Percentiles rank a stretch among this genome's conserved stretches.
Evolutionary conservation across 2,113 vertebrate species (phyloP).

Genomic region (Engystomops pustulosus): DNA sequence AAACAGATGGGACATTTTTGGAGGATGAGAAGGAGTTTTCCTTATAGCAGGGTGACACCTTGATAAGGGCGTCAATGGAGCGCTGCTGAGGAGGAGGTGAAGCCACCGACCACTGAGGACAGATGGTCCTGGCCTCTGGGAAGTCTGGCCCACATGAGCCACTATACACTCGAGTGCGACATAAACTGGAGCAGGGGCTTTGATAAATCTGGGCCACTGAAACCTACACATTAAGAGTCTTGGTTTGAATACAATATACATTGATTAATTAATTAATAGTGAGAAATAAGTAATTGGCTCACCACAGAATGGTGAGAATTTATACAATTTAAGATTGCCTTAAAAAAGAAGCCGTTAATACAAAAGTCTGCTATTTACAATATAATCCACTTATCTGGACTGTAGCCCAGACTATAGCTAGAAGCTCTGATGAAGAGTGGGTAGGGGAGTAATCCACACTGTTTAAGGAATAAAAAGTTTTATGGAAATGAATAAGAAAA

Average conservation of each 20-base stretch:
- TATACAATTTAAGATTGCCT: conserved; percentile 1
- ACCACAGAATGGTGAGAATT: neutral
- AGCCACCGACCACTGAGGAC: too few species aligned
- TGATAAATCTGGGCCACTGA: too few species aligned
- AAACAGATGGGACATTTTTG: too few species aligned
- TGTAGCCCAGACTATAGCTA: conserved; percentile 1
- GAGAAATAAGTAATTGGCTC: neutral
- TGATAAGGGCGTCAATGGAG: too few species aligned
- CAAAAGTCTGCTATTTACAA: conserved; percentile 14
- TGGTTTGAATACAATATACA: neutral
- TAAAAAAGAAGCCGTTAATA: conserved; percentile 11
- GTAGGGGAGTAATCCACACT: conserved; percentile 1
- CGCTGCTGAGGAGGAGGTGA: too few species aligned
- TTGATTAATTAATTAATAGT: conserved; percentile 11
- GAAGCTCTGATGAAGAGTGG: neutral
- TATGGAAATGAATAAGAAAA: conserved; percentile 19
- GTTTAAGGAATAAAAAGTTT: conserved; percentile 2
- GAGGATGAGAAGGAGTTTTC: too few species aligned
- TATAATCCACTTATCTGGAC: conserved; percentile 24
- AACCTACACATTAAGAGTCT: neutral
- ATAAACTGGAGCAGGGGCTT: too few species aligned
- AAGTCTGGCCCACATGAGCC: too few species aligned
- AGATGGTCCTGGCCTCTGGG: too few species aligned
- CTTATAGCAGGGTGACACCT: too few species aligned
- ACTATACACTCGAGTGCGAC: too few species aligned